A percentile compares a stretch with the other conserved stretches of the same genome.
Evolutionary conservation across 2,113 vertebrate species (phyloP).

Genomic region (Hippocampus zosterae): DNA sequence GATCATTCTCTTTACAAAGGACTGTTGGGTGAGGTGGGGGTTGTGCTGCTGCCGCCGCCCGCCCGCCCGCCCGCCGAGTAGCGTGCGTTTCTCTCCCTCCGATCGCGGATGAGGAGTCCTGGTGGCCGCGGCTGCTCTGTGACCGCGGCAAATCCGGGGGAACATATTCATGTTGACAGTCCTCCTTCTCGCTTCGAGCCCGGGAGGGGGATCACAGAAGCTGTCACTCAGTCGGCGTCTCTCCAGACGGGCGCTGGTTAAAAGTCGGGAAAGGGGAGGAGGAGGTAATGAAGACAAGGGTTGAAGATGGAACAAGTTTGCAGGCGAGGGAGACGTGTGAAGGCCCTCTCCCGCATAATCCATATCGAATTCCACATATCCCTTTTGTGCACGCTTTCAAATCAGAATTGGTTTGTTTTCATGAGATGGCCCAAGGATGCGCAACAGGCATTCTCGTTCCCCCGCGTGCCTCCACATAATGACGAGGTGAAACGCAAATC

Average conservation of each 20-base stretch:
- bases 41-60: not conserved
- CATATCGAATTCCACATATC: slow-evolving; percentile 13
- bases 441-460: slow-evolving; percentile 38
- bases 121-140: slow-evolving; percentile 42
- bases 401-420: slow-evolving; percentile 38
- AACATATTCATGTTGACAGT: slow-evolving; percentile 65
- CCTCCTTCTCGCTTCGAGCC: slow-evolving; percentile 53
- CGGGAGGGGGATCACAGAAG: slow-evolving; percentile 56
- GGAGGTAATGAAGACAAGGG: slow-evolving; percentile 46
- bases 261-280: slow-evolving; percentile 37
- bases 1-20: slow-evolving; percentile 7
- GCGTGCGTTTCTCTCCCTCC: slow-evolving; percentile 14
- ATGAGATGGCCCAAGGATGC: slow-evolving; percentile 13
- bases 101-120: slow-evolving; percentile 40
- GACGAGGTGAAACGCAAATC: slow-evolving; percentile 40
- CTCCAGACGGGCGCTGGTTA: slow-evolving; percentile 48
- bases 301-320: slow-evolving; percentile 20
- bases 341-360: slow-evolving; percentile 40
- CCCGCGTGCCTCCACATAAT: slow-evolving; percentile 31
- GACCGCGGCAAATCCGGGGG: slow-evolving; percentile 27
- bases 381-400: slow-evolving; percentile 23
- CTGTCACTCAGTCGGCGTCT: slow-evolving; percentile 54
- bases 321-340: slow-evolving; percentile 27
- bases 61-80: not conserved
- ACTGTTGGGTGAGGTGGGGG: not conserved